Base-by-base conservation (phyloP, 2,888 invertebrate species). In the Criorhina ranunculi region DNA sequence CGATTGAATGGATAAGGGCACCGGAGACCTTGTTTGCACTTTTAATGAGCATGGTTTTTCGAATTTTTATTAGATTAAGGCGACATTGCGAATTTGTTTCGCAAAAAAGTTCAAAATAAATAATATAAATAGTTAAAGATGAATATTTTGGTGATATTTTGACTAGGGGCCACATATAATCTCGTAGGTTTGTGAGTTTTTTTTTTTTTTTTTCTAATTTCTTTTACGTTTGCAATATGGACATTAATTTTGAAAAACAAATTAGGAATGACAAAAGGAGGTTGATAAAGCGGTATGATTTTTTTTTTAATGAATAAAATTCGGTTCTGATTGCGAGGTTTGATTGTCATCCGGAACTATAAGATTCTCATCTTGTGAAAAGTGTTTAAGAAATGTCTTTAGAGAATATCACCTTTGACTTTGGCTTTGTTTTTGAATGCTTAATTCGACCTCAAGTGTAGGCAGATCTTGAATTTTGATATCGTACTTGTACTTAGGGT, bases 11-110 rank as follows among this genome's bases (percentile, higher is more conserved):
- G 40, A 72, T 60, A 40, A 33, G 73, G 35, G 33, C 40, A 31
- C 24, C 11, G 51, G 40, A 35, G 73, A 55, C 62, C 53, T 42
- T 64, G 15, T 55, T 64, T 73, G 73, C 62, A 72, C 72, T 60
- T 40, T 60, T 72, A 60, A 60, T 42, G 53, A 40, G 37, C 15
- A 15, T 15, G 9, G 8, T 53, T 29, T 29, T 53, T 44, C n/a
- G 19, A 24, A 29, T 5, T n/a, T 19, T 53, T 37, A 5, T 67
- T 53, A 67, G 67, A 67, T 60, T 60, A 60, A 19, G 11, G 1
- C 9, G 57, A 37, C 31, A 31, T 29, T 37, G 44, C 59, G 35
- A 60, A 31, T 11, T 29, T 42, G 15, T 29, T 42, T 29, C n/a
- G 24, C 5, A 44, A 17, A 17, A 44, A 44, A n/a, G n/a, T n/a